A percentile compares a stretch with the other conserved stretches of the same genome.
These are phyloP conservation scores for Mesoclemmys tuberculata DNA, from an alignment of 2,113 vertebrate species.

Conservation along the genomic window DNA sequence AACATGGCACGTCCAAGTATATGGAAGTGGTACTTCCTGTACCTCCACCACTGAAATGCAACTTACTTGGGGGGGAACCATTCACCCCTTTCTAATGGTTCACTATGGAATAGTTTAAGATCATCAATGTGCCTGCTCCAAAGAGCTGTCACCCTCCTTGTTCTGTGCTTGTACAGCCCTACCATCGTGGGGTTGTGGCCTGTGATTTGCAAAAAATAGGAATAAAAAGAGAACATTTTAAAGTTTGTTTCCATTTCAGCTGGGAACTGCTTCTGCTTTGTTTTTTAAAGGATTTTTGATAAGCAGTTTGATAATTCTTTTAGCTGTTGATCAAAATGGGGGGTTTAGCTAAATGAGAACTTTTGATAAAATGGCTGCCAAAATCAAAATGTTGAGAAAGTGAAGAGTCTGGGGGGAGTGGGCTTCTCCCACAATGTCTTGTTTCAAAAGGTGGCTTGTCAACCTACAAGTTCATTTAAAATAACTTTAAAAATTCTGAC, in stretches of 20 bases:
- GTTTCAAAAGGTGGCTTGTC: neutral
- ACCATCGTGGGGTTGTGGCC: neutral
- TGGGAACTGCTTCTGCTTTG: neutral
- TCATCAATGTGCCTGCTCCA: too few relatives aligned
- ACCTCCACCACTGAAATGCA: neutral
- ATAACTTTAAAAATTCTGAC: neutral
- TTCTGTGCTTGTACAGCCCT: neutral
- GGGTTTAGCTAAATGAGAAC: neutral
- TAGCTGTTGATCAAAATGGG: neutral
- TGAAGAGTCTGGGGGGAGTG: neutral
- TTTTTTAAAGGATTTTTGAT: neutral
- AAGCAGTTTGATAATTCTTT: too few relatives aligned
- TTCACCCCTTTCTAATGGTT: neutral
- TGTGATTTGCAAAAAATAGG: neutral
- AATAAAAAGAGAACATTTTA: neutral
- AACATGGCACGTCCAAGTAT: neutral
- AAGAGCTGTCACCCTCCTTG: too few relatives aligned
- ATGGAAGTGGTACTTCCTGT: neutral
- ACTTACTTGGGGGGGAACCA: neutral
- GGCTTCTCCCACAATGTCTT: neutral
- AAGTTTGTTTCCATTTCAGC: neutral
- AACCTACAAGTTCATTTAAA: neutral
- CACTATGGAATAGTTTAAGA: neutral
- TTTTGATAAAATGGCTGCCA: neutral
- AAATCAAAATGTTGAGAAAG: neutral